Base-by-base conservation (phyloP, 23 tunicate genomes). In the Halocynthia roretzi region DNA sequence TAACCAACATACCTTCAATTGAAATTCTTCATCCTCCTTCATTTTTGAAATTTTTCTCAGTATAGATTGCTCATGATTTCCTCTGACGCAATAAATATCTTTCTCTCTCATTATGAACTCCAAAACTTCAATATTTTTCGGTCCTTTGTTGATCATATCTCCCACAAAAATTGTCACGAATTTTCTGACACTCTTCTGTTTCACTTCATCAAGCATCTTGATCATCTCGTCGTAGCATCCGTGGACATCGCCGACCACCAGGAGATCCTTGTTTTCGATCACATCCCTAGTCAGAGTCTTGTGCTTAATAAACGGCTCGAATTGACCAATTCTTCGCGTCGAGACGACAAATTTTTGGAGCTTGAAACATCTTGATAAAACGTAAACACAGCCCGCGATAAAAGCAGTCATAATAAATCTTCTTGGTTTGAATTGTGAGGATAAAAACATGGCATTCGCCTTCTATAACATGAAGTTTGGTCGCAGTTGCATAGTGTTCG, bases 41-140 rank as follows among this genome's bases (percentile, higher is more conserved):
- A 57, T 56, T 11, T 72, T 61, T 14, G 75, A 68, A 75, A 75
- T 85, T 19, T 70, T 58, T 21, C 58, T 21, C 49, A 93, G 40
- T 8, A 93, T 78, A n/a, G 94, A 85, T 80, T 87, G 90, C 51
- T 93, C 98, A 66, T 93, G 98, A 63, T 93, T 93, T 56, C 98
- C 98, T 14, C 98, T 76, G 10, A 93, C 77, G 17, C 83, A 83
- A 60, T 76, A 63, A 8, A 52, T 56, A 54, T 83, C 62, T 75
- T 54, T 57, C 7, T 75, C 22, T 8, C 62, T 75, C n/a, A 55
- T 72, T 22, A 93, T 50, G 69, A 57, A 80, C 20, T 87, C 62
- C 58, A 93, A 50, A 53, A 87, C 77, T 72, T 80, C 86, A 8
- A 21, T 63, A 76, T 71, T 87, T 70, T 83, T 80, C n/a, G 98